Conservation (phyloP, 2,113 vertebrate genomes). For the Lagopus leucura region DNA sequence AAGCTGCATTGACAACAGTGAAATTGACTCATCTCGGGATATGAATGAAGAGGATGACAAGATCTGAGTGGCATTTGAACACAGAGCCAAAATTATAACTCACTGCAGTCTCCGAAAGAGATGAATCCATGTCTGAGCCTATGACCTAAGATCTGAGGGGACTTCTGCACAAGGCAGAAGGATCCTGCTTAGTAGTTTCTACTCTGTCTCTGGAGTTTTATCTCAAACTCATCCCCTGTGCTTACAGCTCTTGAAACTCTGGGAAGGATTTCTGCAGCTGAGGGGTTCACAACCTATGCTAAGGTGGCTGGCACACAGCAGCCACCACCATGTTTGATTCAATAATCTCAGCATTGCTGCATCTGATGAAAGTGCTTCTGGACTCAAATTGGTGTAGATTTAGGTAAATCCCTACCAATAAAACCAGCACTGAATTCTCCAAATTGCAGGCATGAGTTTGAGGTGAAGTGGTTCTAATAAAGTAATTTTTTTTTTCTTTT, state of each 20-base stretch:
- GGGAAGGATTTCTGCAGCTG: neutral
- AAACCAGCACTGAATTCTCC: neutral
- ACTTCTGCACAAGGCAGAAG: neutral
- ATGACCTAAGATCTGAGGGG: neutral
- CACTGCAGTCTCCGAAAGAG: neutral
- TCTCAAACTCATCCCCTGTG: neutral
- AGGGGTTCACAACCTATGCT: neutral
- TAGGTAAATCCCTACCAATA: neutral
- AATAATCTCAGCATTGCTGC: neutral
- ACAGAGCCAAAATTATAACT: neutral
- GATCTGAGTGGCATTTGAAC: neutral
- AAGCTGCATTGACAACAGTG: neutral
- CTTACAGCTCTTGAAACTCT: neutral
- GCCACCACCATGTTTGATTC: fast-evolving
- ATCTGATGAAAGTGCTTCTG: neutral
- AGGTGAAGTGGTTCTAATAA: neutral
- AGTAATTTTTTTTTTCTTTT: neutral
- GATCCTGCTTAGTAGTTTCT: neutral
- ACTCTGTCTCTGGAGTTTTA: neutral
- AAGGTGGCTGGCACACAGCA: neutral
- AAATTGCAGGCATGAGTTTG: neutral
- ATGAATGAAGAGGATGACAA: neutral
- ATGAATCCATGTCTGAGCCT: neutral
- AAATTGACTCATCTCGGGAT: neutral
- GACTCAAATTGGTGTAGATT: neutral